Evolutionary conservation across 2,113 vertebrate genomes (phyloP), one percentile per base, ranked within the genome.

Genomic region (Eulemur rufifrons): DNA sequence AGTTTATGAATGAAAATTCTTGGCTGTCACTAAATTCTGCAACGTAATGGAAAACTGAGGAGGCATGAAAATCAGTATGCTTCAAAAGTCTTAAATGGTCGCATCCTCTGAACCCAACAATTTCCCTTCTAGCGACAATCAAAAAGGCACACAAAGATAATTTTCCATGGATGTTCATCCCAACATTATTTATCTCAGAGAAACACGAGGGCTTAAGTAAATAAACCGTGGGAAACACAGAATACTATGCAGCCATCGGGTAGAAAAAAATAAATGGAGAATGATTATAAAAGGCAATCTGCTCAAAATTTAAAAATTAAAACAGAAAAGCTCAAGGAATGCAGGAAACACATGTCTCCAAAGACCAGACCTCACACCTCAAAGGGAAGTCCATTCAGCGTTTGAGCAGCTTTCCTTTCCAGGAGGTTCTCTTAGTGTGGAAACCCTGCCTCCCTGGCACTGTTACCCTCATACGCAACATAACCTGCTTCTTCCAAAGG

Each of bases 81-180:
- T 4, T 32, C 17, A 32, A 5, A 42, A 27, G 37, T 47, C 81
- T 25, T n/a, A 34, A 27, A 13, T 0, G 25, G 17, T 2, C 32
- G 0, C 14, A 9, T 23, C 82, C 77, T 69, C 27, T 0, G 32
- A 52, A 64, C 25, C 11, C 6, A 20, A 61, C 0, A 4, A 20
- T 3, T 3, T 59, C 23, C 25, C 45, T 45, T 18, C 27, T 13
- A 3, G 50, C 5, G 8, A 47, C 10, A 17, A 14, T 12, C 39
- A 23, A 14, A 18, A 86, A 42, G 1, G 32, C 25, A 1, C 0
- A 3, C 0, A n/a, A 2, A 71, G 54, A 21, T 1, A 47, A 37
- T 0, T 7, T 2, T 0, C 13, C 0, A 0, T 2, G n/a, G 37
- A 4, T 15, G 54, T 1, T 42, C 12, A 1, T 42, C 21, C 42